These are phyloP conservation scores for Heliconius erato DNA, from an alignment of 2,888 invertebrate genomes.

Conservation along the genomic window DNA sequence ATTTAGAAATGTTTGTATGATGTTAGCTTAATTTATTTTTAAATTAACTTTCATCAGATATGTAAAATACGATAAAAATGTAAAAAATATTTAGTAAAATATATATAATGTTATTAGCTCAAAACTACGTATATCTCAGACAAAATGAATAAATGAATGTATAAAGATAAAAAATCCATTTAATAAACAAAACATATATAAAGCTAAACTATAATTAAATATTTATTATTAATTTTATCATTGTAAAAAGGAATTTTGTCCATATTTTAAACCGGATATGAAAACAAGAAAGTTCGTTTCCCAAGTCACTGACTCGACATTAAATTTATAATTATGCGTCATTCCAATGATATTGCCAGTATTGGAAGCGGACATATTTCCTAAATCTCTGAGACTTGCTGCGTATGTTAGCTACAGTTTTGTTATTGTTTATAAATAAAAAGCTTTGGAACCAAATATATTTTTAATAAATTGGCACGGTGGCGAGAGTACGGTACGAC, in stretches of 20 bases:
- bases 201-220: neutral
- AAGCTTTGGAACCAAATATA: conserved; percentile 57
- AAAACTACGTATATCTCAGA: neutral
- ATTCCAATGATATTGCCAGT: conserved; percentile 58
- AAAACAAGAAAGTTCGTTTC: conserved; percentile 46
- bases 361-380: conserved; percentile 27
- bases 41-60: neutral
- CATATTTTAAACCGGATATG: conserved; percentile 18
- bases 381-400: conserved; percentile 27
- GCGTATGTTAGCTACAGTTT: conserved; percentile 30
- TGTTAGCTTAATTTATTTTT: neutral
- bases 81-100: neutral
- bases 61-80: neutral
- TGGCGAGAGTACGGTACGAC: conserved; percentile 37
- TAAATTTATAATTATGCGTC: conserved; percentile 74
- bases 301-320: conserved; percentile 78
- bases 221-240: neutral
- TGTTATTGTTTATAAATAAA: conserved; percentile 39
- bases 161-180: no score
- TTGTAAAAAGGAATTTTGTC: neutral
- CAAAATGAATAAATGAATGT: neutral
- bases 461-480: conserved; percentile 53
- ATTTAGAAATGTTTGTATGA: neutral
- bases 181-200: neutral
- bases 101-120: neutral